Percentiles rank a stretch among this genome's conserved stretches.
phyloP scores from a whole-genome alignment of 2,888 invertebrate species.

The Pristionchus fissidentatus region DNA sequence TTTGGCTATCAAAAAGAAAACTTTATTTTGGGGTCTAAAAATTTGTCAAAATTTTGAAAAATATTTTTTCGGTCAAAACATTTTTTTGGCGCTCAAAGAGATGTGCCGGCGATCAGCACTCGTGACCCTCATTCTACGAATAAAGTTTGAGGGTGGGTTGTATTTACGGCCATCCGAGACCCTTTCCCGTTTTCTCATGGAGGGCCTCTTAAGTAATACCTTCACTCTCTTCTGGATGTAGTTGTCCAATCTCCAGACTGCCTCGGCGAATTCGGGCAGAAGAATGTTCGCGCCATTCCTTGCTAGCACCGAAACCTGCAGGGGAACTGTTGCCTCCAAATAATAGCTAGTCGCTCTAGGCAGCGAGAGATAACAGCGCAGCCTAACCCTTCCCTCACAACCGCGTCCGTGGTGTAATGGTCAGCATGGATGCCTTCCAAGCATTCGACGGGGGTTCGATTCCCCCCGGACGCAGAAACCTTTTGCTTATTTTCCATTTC shows the following conservation, averaged over 20 bases:
- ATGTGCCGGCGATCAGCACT: too few species aligned
- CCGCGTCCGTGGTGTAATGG: neutral
- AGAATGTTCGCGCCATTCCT: conserved; percentile 87
- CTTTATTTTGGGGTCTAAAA: too few species aligned
- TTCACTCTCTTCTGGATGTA: conserved; percentile 65
- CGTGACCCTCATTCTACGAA: too few species aligned
- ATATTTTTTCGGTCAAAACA: too few species aligned
- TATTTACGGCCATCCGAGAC: too few species aligned
- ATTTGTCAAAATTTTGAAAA: too few species aligned
- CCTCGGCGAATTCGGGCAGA: conserved; percentile 78
- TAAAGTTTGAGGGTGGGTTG: too few species aligned
- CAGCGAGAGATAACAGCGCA: neutral
- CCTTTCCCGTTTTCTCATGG: too few species aligned
- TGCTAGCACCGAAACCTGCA: conserved; percentile 84
- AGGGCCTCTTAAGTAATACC: too few species aligned
- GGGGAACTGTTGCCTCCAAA: neutral
- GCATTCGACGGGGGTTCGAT: conserved; percentile 61
- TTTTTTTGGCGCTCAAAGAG: too few species aligned
- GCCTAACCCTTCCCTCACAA: neutral
- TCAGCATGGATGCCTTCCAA: conserved; percentile 62
- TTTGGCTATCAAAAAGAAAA: too few species aligned
- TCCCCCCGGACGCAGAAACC: conserved; percentile 55
- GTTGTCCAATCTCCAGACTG: conserved; percentile 60
- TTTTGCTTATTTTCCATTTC: conserved; percentile 23
- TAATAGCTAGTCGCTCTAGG: neutral